Conservation (phyloP, 1,140 invertebrate genomes). For the Drosophila yakuba region DNA sequence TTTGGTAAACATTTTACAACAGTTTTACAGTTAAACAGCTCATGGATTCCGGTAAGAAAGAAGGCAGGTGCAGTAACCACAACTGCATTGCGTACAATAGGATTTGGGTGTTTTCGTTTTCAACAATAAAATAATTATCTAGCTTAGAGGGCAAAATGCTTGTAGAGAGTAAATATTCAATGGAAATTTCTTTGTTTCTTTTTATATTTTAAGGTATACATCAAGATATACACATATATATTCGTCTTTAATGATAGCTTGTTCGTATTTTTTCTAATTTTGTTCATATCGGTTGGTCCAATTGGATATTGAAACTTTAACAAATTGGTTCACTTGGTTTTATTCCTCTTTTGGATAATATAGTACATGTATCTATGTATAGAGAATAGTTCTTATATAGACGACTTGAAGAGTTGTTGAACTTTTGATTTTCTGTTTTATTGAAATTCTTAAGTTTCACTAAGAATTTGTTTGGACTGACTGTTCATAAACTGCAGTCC, state of each 20-base stretch:
- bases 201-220: slow-evolving; percentile 38
- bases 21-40: slow-evolving; percentile 69
- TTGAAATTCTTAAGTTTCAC: slow-evolving; percentile 12
- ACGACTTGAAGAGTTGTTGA: slow-evolving; percentile 31
- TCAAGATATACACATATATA: slow-evolving; percentile 32
- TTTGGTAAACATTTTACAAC: slow-evolving; percentile 71
- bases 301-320: slow-evolving; percentile 77
- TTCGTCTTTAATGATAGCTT: slow-evolving; percentile 14
- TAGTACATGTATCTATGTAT: slow-evolving; percentile 12
- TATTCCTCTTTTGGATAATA: slow-evolving; percentile 30
- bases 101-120: slow-evolving; percentile 34
- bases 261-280: slow-evolving; percentile 45
- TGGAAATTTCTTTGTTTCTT: slow-evolving; percentile 49
- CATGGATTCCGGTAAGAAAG: slow-evolving; percentile 35
- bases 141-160: slow-evolving; percentile 52
- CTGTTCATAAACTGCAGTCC: slow-evolving; percentile 56
- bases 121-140: slow-evolving; percentile 61
- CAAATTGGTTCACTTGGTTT: slow-evolving; percentile 64
- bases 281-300: slow-evolving; percentile 55
- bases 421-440: slow-evolving; percentile 4
- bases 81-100: slow-evolving; percentile 26
- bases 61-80: slow-evolving; percentile 27
- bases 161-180: slow-evolving; percentile 57
- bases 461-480: slow-evolving; percentile 14
- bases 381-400: slow-evolving; percentile 16